A percentile compares a stretch with the other conserved stretches of the same genome.
phyloP scores from a whole-genome alignment of 2,797 vertebrate species.

The Ateles fusciceps region DNA sequence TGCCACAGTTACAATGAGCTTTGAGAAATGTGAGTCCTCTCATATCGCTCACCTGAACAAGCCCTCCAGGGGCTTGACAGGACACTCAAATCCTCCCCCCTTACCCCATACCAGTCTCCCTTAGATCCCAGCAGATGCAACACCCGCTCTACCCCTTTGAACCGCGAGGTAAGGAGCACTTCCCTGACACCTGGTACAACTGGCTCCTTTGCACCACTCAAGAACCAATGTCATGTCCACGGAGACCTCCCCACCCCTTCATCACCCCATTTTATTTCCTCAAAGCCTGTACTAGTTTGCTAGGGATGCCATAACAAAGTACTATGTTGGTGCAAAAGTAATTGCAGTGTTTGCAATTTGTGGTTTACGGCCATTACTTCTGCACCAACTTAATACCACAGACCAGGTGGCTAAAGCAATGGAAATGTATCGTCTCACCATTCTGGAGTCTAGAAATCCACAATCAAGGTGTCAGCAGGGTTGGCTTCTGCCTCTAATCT shows the following conservation, averaged over 20 bases:
- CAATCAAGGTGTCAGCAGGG: not conserved
- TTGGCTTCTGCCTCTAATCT: not conserved
- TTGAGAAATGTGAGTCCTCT: not conserved
- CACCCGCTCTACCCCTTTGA: no score
- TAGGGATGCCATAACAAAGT: not conserved
- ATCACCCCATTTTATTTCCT: not conserved
- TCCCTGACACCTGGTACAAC: not conserved
- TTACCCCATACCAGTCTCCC: not conserved
- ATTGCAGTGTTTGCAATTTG: not conserved
- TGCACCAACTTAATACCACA: not conserved
- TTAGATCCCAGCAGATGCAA: not conserved
- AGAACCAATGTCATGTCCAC: not conserved
- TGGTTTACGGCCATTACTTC: not conserved
- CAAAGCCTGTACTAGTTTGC: not conserved
- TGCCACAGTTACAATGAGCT: not conserved
- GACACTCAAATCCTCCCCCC: not conserved
- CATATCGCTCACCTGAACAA: not conserved
- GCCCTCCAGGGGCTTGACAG: not conserved
- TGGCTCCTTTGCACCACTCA: not conserved
- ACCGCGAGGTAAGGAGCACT: accelerated
- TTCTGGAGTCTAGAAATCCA: not conserved
- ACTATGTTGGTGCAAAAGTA: not conserved
- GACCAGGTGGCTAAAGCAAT: no score
- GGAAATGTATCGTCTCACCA: not conserved
- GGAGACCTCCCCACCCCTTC: not conserved